These are phyloP conservation scores for Yponomeuta malinellus DNA, from an alignment of 2,888 invertebrate species.

Conservation along the genomic window DNA sequence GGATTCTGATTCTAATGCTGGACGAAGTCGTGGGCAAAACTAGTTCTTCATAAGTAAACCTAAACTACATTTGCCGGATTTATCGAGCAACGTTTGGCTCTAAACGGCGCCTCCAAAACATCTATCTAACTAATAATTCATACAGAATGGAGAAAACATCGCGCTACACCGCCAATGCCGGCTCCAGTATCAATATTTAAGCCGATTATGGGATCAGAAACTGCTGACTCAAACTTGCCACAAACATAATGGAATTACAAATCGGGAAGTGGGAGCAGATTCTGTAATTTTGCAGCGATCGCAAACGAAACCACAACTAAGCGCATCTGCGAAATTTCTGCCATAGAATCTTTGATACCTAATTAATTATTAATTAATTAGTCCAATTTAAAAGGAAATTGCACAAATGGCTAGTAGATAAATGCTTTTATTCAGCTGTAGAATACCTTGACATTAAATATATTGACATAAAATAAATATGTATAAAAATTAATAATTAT, in stretches of 20 bases:
- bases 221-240: conserved; percentile 2
- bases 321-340: too few relatives aligned
- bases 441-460: too few relatives aligned
- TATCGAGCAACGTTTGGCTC: background rate
- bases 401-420: too few relatives aligned
- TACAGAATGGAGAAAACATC: background rate
- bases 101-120: background rate
- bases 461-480: too few relatives aligned
- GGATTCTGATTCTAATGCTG: too few relatives aligned
- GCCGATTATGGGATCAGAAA: conserved; percentile 1
- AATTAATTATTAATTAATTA: too few relatives aligned
- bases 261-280: background rate
- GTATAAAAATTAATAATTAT: too few relatives aligned
- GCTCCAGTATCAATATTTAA: background rate
- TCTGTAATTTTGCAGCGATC: background rate
- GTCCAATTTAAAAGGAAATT: too few relatives aligned
- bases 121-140: background rate
- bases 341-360: too few relatives aligned
- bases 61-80: background rate
- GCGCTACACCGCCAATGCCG: background rate
- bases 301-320: background rate
- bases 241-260: background rate
- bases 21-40: too few relatives aligned
- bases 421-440: too few relatives aligned
- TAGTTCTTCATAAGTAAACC: background rate